phyloP scores from a whole-genome alignment of 2,888 invertebrate genomes.

The Sinopyrophorus schimmeli region DNA sequence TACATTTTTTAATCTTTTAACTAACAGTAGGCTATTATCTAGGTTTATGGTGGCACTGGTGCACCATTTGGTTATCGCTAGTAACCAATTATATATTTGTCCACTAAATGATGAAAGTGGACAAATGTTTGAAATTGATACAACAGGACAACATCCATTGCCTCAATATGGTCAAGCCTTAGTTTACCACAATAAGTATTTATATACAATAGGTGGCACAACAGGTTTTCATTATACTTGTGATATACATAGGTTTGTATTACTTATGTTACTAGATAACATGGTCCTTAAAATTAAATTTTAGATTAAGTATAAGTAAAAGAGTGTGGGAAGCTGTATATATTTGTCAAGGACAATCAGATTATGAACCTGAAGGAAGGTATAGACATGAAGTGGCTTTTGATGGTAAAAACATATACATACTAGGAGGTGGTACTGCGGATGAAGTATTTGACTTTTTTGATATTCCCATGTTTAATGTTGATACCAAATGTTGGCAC shows the following conservation, averaged over 20 bases:
- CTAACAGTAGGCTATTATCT: too few species aligned
- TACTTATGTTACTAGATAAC: too few species aligned
- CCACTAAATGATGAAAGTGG: constrained; percentile 58
- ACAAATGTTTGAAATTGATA: constrained; percentile 64
- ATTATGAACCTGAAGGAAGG: constrained; percentile 73
- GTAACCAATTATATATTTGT: constrained; percentile 76
- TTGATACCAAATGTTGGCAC: constrained; percentile 70
- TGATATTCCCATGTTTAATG: constrained; percentile 74
- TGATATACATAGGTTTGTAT: constrained; percentile 88
- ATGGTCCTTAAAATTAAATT: too few species aligned
- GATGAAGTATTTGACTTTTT: constrained; percentile 70
- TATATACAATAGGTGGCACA: constrained; percentile 91
- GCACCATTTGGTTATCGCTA: constrained; percentile 85
- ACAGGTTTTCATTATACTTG: constrained; percentile 87
- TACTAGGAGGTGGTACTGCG: constrained; percentile 88
- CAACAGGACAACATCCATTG: constrained; percentile 73
- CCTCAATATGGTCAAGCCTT: constrained; percentile 89
- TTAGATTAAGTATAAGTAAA: too few species aligned
- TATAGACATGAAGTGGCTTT: constrained; percentile 89
- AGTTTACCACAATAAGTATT: constrained; percentile 67
- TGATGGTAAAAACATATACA: constrained; percentile 72
- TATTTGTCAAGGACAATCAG: too few species aligned
- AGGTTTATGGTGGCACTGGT: constrained; percentile 90
- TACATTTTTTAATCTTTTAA: too few species aligned
- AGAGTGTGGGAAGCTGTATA: too few species aligned